Evolutionary conservation across 2,888 invertebrate species (phyloP).

Genomic region (Andrena minutula): DNA sequence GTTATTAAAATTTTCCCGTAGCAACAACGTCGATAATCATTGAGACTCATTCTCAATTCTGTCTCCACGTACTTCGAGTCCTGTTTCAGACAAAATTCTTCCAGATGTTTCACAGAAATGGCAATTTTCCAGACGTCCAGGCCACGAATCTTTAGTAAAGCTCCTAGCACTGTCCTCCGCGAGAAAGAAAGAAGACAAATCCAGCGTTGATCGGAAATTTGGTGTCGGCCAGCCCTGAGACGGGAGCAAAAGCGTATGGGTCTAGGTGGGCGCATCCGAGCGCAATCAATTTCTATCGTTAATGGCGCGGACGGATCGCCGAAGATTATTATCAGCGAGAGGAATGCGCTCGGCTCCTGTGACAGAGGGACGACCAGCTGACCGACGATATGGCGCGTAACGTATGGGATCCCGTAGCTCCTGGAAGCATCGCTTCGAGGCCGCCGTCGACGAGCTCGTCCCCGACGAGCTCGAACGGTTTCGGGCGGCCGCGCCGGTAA

Average conservation of each 20-base stretch:
- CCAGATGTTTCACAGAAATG: background rate
- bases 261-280: conserved; percentile 40
- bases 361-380: conserved; percentile 15
- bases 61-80: no score
- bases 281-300: conserved; percentile 75
- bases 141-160: background rate
- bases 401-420: conserved; percentile 62
- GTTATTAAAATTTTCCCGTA: background rate
- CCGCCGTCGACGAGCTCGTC: no score
- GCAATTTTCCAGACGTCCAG: background rate
- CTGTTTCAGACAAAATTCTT: background rate
- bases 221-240: background rate
- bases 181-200: conserved; percentile 3
- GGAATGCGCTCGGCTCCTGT: conserved; percentile 59
- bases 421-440: conserved; percentile 18
- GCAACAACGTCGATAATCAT: no score
- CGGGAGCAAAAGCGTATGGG: background rate
- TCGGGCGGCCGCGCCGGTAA: conserved; percentile 14
- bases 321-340: conserved; percentile 70
- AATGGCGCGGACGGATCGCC: conserved; percentile 61
- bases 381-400: conserved; percentile 63
- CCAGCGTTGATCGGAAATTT: background rate
- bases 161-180: background rate
- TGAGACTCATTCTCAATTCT: no score
- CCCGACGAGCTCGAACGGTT: background rate